These are phyloP conservation scores for Natrix natrix DNA, from an alignment of 2,797 vertebrate species.

Conservation along the genomic window DNA sequence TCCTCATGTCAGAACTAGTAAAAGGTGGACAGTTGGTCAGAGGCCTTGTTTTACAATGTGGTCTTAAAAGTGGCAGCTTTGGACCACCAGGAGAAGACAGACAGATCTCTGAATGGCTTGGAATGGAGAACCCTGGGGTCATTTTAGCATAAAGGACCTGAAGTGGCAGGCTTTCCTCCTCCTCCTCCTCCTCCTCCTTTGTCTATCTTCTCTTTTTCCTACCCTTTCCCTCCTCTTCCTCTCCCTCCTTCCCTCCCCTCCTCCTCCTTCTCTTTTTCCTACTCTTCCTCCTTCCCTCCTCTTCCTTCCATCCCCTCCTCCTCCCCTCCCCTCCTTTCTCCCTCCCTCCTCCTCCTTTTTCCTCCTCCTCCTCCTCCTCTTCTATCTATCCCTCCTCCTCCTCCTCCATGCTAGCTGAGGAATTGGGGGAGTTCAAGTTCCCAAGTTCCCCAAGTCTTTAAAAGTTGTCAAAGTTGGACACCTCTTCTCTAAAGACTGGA, in stretches of 20 bases:
- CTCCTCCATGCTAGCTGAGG: not conserved
- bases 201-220: no score
- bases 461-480: not conserved
- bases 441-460: not conserved
- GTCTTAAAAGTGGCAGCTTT: not conserved
- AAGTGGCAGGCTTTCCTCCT: not conserved
- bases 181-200: not conserved
- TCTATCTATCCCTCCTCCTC: not conserved
- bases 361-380: no score
- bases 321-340: no score
- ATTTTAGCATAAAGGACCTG: not conserved
- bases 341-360: accelerated
- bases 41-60: not conserved
- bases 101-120: not conserved
- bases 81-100: not conserved
- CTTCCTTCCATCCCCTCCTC: no score
- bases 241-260: not conserved
- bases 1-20: not conserved
- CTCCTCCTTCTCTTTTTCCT: no score
- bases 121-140: no score
- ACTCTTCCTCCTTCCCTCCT: no score
- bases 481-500: not conserved
- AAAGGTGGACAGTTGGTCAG: not conserved
- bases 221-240: not conserved
- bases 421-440: not conserved